A percentile compares a stretch with the other conserved stretches of the same genome.
Conservation (phyloP, 2,888 invertebrate genomes). For the Plagiodera versicolora region DNA sequence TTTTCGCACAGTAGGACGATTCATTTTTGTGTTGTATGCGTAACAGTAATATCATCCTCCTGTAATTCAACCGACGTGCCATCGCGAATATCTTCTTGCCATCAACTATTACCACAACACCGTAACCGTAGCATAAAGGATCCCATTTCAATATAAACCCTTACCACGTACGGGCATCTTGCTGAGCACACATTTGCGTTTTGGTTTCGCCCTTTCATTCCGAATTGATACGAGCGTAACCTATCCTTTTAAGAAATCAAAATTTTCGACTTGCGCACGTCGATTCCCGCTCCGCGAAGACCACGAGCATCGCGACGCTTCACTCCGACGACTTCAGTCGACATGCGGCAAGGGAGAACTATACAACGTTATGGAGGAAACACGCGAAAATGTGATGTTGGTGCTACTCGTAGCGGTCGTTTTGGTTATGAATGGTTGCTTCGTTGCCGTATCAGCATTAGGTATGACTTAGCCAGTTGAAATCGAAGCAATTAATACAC, state of each 20-base stretch:
- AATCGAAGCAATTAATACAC: background rate
- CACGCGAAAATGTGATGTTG: conserved; percentile 37
- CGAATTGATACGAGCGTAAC: conserved; percentile 28
- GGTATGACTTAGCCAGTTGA: conserved; percentile 15
- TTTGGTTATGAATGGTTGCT: conserved; percentile 21
- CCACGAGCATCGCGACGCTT: conserved; percentile 32
- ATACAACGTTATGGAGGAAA: conserved; percentile 36
- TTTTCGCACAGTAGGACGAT: no score
- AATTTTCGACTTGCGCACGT: conserved; percentile 34
- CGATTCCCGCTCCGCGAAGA: conserved; percentile 22
- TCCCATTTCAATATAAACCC: background rate
- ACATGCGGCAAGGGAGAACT: conserved; percentile 43
- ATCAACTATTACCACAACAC: no score
- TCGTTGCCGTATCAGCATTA: conserved; percentile 13
- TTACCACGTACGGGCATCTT: conserved; percentile 16
- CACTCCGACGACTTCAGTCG: conserved; percentile 40
- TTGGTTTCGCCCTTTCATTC: conserved; percentile 24
- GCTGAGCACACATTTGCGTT: conserved; percentile 27
- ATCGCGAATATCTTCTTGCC: no score
- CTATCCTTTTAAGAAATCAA: conserved; percentile 37
- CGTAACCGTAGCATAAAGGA: no score
- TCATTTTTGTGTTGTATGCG: no score
- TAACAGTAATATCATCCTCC: no score
- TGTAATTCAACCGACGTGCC: no score
- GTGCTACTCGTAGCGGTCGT: conserved; percentile 25